Evolutionary conservation across 1,140 invertebrate species (phyloP).

Genomic region (Popillia japonica): DNA sequence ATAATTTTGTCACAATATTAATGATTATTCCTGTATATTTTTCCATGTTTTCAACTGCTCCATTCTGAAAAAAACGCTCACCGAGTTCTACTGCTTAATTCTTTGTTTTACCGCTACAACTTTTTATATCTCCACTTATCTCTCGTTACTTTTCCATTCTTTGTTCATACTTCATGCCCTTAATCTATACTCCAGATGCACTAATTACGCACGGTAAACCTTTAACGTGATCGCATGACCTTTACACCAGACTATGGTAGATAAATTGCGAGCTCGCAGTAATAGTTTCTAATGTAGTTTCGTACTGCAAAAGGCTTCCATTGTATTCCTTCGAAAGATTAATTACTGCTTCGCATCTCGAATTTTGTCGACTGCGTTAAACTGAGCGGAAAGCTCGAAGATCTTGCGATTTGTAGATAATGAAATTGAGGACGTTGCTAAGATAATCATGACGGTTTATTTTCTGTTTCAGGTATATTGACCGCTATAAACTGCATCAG

Average conservation of each 20-base stretch:
- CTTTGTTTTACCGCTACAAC: too few relatives aligned
- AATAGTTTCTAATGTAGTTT: not conserved
- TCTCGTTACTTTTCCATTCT: too few relatives aligned
- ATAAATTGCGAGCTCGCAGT: not conserved
- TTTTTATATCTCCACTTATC: too few relatives aligned
- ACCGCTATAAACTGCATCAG: slow-evolving; percentile 89
- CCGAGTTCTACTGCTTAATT: too few relatives aligned
- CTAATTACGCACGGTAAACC: not conserved
- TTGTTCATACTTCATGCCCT: not conserved
- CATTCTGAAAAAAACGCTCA: too few relatives aligned
- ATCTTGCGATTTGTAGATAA: not conserved
- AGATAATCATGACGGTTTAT: not conserved
- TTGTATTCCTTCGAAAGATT: not conserved
- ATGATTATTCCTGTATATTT: too few relatives aligned
- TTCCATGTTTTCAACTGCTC: too few relatives aligned
- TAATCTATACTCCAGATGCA: not conserved
- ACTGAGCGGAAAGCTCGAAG: slow-evolving; percentile 1
- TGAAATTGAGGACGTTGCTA: not conserved
- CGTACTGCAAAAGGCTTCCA: not conserved
- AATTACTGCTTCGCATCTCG: not conserved
- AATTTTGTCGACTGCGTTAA: not conserved
- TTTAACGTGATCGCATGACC: not conserved
- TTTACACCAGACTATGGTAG: too few relatives aligned
- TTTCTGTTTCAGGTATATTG: slow-evolving; percentile 71
- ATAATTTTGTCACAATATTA: too few relatives aligned